Percentiles rank a stretch among this genome's conserved stretches.
Evolutionary conservation across 1,140 invertebrate species (phyloP).

Genomic region (Nasonia vitripennis): DNA sequence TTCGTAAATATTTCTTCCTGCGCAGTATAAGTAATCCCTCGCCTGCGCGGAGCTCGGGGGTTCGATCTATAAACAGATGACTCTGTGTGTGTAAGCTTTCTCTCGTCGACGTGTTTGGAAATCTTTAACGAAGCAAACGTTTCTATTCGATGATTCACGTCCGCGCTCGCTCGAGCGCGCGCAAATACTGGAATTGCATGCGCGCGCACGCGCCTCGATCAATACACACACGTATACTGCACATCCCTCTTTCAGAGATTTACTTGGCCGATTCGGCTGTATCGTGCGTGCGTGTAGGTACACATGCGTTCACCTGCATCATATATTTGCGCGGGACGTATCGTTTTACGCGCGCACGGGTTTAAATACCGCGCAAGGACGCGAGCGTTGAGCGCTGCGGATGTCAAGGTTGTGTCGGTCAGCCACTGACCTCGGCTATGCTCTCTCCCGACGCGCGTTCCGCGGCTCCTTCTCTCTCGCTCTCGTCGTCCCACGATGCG

Average conservation of each 20-base stretch:
- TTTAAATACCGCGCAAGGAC: slow-evolving; percentile 31
- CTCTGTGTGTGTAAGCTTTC: not conserved
- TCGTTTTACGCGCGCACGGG: not conserved
- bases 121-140: slow-evolving; percentile 23
- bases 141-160: slow-evolving; percentile 41
- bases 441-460: not conserved
- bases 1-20: slow-evolving; percentile 1
- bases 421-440: slow-evolving; percentile 11
- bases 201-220: not conserved
- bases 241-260: not conserved
- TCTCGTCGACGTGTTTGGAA: slow-evolving; percentile 6
- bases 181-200: slow-evolving; percentile 31
- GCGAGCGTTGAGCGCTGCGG: not conserved
- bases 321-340: not conserved
- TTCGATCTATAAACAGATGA: slow-evolving; percentile 17
- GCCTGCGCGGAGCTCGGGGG: not conserved
- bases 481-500: not conserved
- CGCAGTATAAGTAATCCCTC: not conserved
- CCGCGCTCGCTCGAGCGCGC: not conserved
- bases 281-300: not conserved
- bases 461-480: not conserved
- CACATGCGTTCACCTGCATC: not conserved
- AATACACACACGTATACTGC: not conserved
- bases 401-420: slow-evolving; percentile 39
- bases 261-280: not conserved